Conservation (phyloP, 2,888 invertebrate genomes). For the Gisinianus flammeolus region DNA sequence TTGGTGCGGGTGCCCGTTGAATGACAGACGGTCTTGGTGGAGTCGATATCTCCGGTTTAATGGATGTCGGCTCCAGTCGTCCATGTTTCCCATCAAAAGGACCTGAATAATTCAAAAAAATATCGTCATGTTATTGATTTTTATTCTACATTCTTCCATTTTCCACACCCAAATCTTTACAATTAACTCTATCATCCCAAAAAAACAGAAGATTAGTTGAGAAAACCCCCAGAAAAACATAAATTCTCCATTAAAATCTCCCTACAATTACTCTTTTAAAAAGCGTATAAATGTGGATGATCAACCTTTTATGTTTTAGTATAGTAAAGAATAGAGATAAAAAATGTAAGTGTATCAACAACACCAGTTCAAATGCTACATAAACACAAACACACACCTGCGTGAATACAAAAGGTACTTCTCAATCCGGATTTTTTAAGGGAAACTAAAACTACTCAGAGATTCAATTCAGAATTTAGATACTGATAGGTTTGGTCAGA, state of each 20-base stretch:
- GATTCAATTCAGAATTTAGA: too few relatives aligned
- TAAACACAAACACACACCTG: too few relatives aligned
- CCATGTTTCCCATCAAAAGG: constrained; percentile 45
- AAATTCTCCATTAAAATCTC: constrained; percentile 17
- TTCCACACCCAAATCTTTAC: neutral
- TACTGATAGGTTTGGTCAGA: too few relatives aligned
- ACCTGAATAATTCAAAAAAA: constrained; percentile 34
- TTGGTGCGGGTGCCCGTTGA: constrained; percentile 73
- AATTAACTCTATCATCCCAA: neutral
- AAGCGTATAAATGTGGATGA: too few relatives aligned
- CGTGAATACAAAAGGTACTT: too few relatives aligned
- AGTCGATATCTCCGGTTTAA: constrained; percentile 54
- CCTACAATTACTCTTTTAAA: neutral
- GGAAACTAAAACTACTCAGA: too few relatives aligned
- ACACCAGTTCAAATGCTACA: too few relatives aligned
- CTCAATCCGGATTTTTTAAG: too few relatives aligned
- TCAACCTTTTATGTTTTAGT: neutral
- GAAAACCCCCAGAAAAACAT: neutral
- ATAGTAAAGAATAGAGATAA: too few relatives aligned
- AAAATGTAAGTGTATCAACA: too few relatives aligned
- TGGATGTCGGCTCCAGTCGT: constrained; percentile 45
- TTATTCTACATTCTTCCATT: neutral
- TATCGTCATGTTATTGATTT: neutral
- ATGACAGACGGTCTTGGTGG: constrained; percentile 74
- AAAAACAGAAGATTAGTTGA: neutral